Evolutionary conservation across 2,888 invertebrate species (phyloP), one percentile per base, ranked within the genome.

Genomic region (Gnatocerus cornutus): DNA sequence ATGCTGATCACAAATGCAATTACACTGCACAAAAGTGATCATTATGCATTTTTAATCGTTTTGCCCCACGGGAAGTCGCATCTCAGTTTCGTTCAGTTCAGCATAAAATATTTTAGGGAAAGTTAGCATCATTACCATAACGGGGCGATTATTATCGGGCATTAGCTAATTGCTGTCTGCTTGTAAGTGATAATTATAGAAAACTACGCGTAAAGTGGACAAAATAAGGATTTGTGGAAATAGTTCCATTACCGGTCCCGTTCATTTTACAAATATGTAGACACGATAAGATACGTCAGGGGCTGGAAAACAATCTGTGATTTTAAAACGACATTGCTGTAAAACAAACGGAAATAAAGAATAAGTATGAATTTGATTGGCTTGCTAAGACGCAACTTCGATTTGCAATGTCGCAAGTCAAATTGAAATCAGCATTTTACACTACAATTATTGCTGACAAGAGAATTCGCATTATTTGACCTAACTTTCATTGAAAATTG

Each of bases 171-270:
- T 67, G 50, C 37, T 13, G 59, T 56, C 48, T 52, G 61, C 68
- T 68, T 64, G 50, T 68, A 39, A 53, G 53, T 68, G 71, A 71
- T 71, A 68, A 71, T 71, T 71, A 68, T 71, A 63, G 71, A 68
- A 68, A 68, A 71, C 59, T 58, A 59, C 46, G 43, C 39, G 33
- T 30, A 45, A 53, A 13, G 5, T 9, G 59, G 41, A 41, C 41
- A 16, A 58, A 58, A 58, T 13, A 10, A 45, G 43, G 13, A 52
- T 53, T 43, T 52, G 30, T 30, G 33, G 48, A 48, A 50, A 37
- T 16, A 12, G 46, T 27, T 12, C 41, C 6, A 10, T 41, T 12
- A 8, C 5, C 14, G 9, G 1, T 48, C 39, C 33, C 7, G 27
- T 10, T 61, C 10, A 50, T 62, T 62, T 62, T 39, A 62, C 14